Conservation (phyloP, 1,140 invertebrate genomes). For the Araneus ventricosus region DNA sequence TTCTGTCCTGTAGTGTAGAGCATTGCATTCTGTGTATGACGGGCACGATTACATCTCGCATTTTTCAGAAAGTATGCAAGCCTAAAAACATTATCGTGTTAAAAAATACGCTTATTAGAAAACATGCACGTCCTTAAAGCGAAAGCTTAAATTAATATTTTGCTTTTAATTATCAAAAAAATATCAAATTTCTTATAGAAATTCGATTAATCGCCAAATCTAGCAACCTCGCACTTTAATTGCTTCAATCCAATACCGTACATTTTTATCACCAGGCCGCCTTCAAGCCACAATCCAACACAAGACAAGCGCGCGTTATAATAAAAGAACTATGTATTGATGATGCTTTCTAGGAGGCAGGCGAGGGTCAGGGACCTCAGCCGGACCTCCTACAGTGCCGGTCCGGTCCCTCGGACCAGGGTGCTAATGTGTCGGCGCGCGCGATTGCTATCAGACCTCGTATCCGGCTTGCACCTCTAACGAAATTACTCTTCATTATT, state of each 20-base stretch:
- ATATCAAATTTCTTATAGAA: background rate
- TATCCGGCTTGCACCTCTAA: conserved; percentile 62
- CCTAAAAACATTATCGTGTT: no score
- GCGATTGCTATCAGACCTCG: background rate
- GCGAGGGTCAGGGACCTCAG: conserved; percentile 10
- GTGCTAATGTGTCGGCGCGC: conserved; percentile 65
- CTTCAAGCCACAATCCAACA: background rate
- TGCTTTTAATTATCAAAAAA: background rate
- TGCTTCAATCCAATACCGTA: conserved; percentile 16
- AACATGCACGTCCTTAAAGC: no score
- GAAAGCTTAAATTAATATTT: no score
- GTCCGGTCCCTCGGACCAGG: conserved; percentile 56
- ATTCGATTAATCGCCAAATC: background rate
- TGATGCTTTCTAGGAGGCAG: conserved; percentile 39
- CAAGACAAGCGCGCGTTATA: conserved; percentile 29
- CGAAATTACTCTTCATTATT: conserved; percentile 68
- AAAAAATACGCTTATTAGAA: no score
- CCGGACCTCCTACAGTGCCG: conserved; percentile 61
- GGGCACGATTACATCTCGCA: no score
- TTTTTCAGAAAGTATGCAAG: no score
- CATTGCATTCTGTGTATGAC: no score
- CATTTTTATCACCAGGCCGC: conserved; percentile 2
- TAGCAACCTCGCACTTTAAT: background rate
- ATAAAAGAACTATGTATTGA: conserved; percentile 18
- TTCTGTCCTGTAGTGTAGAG: no score